Base-by-base conservation (phyloP, 2,797 vertebrate genomes). In the Sparus aurata region DNA sequence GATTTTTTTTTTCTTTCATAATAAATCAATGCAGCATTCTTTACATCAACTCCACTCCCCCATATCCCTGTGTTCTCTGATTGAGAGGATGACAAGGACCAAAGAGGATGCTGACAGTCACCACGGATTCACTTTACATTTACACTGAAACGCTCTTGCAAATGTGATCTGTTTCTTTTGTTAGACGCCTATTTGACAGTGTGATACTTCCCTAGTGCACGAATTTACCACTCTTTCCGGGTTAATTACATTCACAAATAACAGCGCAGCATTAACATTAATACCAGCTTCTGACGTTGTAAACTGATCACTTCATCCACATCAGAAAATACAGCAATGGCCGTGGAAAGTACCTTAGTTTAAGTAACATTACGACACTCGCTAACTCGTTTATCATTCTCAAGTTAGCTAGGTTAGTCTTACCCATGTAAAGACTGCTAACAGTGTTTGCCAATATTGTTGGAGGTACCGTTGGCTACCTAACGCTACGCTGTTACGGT, bases 401-500 rank as follows among this genome's bases (percentile, higher is more conserved):
- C 5, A 22, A 57, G n/a, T 81, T 63, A 41, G 8, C 47, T 47
- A 17, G 1, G 5, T 47, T 34, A 61, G 27, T 12, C 50, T 11
- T 4, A 34, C 59, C 49, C 5, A 25, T 16, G 9, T 34, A 12
- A 46, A 72, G 61, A 34, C 45, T 34, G 16, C 45, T 61, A 49
- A 20, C 30, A 25, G 12, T n/a, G 16, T 62, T 46, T 79, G 10
- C n/a, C 34, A 45, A 3, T 38, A 17, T 9, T 55, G 20, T 47
- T 34, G 2, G 38, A 46, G 30, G 57, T 50, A 45, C 38, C 9
- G 9, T 11, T 38, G 38, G 16, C 27, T 64, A 49, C 20, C 49
- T 54, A 11, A 34, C 12, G 12, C 27, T 47, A 66, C 67, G 68
- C 34, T 73, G 69, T 75, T 79, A 3, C 7, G 41, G 23, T 61